Conservation (phyloP, 2,888 invertebrate species). For the Trachelus tabidus region DNA sequence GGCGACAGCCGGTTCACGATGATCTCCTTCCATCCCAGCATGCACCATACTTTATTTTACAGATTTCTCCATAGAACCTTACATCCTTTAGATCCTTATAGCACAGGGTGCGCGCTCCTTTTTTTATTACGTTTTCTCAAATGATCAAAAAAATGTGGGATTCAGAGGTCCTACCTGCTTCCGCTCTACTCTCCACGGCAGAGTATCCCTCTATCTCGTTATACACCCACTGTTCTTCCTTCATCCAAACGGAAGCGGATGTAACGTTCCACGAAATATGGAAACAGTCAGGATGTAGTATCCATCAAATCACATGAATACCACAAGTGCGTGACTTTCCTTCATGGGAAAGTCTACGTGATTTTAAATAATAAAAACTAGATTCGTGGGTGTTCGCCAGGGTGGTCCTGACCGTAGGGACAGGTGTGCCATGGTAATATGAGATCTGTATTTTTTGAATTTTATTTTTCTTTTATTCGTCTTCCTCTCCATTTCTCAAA, state of each 20-base stretch:
- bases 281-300: background rate
- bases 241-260: background rate
- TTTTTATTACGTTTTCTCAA: background rate
- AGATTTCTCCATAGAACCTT: background rate
- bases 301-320: background rate
- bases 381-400: background rate
- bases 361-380: background rate
- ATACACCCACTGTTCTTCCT: background rate
- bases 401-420: background rate
- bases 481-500: constrained; percentile 1
- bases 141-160: background rate
- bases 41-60: constrained; percentile 39
- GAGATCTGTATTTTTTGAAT: background rate
- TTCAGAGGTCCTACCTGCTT: background rate
- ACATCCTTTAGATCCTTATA: background rate
- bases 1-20: constrained; percentile 59
- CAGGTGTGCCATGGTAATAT: background rate
- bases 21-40: constrained; percentile 34
- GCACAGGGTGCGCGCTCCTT: background rate
- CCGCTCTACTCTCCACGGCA: background rate
- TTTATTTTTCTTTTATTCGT: background rate
- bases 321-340: background rate
- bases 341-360: background rate
- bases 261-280: background rate
- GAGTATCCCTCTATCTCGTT: background rate